These are phyloP conservation scores for Leptogaster cylindrica DNA, from an alignment of 2,888 invertebrate genomes.

Conservation along the genomic window DNA sequence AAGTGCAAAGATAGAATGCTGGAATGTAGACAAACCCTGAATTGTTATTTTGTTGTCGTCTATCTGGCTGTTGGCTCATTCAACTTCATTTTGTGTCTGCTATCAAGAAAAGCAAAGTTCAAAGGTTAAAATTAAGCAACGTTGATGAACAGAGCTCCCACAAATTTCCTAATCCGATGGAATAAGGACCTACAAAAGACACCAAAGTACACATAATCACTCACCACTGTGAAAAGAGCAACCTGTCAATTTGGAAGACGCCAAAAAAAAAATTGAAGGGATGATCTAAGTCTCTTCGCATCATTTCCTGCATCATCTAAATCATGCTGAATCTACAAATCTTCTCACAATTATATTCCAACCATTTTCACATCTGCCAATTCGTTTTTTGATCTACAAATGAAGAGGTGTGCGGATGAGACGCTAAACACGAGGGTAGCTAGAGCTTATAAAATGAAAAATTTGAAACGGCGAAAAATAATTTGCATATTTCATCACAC, in stretches of 20 bases:
- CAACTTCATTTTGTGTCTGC: too few relatives aligned
- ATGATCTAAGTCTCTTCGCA: constrained; percentile 32
- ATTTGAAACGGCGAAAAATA: constrained; percentile 31
- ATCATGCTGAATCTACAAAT: constrained; percentile 31
- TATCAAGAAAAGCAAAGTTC: too few relatives aligned
- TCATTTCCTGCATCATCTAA: constrained; percentile 20
- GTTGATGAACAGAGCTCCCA: too few relatives aligned
- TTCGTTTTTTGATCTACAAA: constrained; percentile 35
- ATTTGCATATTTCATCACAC: constrained; percentile 41
- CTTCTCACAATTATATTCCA: constrained; percentile 36
- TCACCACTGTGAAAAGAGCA: constrained; percentile 22
- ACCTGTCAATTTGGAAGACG: constrained; percentile 40
- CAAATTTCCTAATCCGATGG: too few relatives aligned
- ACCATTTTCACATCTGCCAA: constrained; percentile 40
- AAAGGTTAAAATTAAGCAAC: too few relatives aligned
- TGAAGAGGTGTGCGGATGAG: constrained; percentile 4
- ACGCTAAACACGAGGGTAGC: constrained; percentile 16
- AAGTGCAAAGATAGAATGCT: too few relatives aligned
- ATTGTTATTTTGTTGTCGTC: too few relatives aligned
- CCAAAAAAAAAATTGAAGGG: constrained; percentile 26
- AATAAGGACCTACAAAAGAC: too few relatives aligned
- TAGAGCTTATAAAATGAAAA: constrained; percentile 39
- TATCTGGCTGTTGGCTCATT: too few relatives aligned
- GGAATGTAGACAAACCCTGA: too few relatives aligned
- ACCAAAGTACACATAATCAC: too few relatives aligned